Percentiles rank a stretch among this genome's conserved stretches.
These are phyloP conservation scores for Empidonax alnorum DNA, from an alignment of 2,113 vertebrate genomes.

Conservation along the genomic window DNA sequence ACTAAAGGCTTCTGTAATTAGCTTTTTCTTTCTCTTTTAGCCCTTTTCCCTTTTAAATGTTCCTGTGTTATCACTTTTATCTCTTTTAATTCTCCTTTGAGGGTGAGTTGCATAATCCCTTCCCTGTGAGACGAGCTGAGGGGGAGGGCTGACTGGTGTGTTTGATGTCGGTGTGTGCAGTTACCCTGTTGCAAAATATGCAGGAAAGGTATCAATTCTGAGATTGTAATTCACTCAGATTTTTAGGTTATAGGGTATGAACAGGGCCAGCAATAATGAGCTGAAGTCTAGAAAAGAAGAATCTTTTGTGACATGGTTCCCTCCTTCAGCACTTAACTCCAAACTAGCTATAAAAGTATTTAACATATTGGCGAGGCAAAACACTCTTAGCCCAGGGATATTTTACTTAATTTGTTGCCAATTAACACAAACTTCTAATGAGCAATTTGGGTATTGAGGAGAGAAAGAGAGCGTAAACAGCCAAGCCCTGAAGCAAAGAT, in stretches of 20 bases:
- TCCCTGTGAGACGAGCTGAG: not conserved
- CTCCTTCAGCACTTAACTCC: not conserved
- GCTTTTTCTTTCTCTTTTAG: not conserved
- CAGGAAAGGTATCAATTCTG: not conserved
- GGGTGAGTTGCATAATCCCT: fast-evolving
- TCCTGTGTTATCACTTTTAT: not conserved
- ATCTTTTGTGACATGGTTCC: fast-evolving
- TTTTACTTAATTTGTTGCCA: conserved; percentile 8
- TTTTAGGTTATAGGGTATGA: not conserved
- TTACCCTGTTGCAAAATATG: not conserved
- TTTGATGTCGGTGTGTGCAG: not conserved
- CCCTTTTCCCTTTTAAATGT: not conserved
- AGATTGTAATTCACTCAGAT: not conserved
- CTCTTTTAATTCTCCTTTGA: not conserved
- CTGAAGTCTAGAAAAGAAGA: not conserved
- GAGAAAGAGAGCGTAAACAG: not conserved
- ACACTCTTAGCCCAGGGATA: not conserved
- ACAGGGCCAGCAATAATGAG: not conserved
- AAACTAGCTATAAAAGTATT: not conserved
- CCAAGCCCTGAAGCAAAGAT: not conserved
- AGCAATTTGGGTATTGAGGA: not conserved
- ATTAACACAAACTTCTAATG: not conserved
- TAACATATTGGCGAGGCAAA: fast-evolving
- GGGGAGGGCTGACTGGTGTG: no score
- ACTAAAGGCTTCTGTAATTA: not conserved